Conservation (phyloP, 2,888 invertebrate species). For the Aspidiotus rigidus region DNA sequence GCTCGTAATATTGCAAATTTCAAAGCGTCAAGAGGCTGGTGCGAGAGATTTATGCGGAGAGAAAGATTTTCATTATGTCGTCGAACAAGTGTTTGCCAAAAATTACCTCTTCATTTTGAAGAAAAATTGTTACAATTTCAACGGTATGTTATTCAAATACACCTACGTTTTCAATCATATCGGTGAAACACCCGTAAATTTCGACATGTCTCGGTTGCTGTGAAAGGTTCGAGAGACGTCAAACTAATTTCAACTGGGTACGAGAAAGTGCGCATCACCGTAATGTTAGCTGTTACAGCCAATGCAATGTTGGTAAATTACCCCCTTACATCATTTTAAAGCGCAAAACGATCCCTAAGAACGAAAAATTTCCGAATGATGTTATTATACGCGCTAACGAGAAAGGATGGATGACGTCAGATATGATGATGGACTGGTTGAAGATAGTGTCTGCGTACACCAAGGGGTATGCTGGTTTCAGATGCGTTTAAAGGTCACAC, state of each 20-base stretch:
- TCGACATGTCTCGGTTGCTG: background rate
- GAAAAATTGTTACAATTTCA: background rate
- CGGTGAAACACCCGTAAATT: background rate
- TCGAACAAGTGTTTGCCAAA: slow-evolving; percentile 1
- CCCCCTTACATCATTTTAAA: background rate
- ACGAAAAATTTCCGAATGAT: slow-evolving; percentile 6
- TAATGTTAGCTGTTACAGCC: background rate
- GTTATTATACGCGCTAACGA: slow-evolving; percentile 4
- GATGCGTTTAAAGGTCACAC: slow-evolving; percentile 25
- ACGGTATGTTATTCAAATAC: background rate
- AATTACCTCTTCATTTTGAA: background rate
- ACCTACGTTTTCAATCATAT: background rate
- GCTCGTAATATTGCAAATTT: slow-evolving; percentile 7
- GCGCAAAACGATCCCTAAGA: background rate
- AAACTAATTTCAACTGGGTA: background rate
- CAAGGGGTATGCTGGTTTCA: slow-evolving; percentile 17
- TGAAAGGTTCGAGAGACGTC: background rate
- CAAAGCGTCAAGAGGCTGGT: slow-evolving; percentile 5
- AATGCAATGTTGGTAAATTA: background rate
- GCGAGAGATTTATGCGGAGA: slow-evolving; percentile 1
- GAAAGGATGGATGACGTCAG: slow-evolving; percentile 23
- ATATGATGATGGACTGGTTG: slow-evolving; percentile 24
- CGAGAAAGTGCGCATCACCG: background rate
- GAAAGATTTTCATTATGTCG: slow-evolving; percentile 2
- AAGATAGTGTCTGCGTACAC: slow-evolving; percentile 12